phyloP scores from a whole-genome alignment of 1,140 invertebrate species.

The Maconellicoccus hirsutus region DNA sequence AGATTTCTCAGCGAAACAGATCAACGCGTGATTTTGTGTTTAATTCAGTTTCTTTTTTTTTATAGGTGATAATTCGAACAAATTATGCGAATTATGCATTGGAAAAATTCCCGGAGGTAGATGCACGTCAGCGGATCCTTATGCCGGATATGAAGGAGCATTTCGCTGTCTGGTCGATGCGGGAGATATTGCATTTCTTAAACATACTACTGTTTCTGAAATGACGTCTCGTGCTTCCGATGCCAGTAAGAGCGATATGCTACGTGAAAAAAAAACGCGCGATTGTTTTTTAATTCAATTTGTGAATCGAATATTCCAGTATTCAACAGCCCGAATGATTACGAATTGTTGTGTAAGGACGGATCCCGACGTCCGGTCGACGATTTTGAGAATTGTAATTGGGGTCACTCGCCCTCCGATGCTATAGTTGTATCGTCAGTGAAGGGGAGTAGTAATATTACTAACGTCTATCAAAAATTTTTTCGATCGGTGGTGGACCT shows the following conservation, averaged over 20 bases:
- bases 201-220: constrained; percentile 70
- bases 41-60: constrained; percentile 25
- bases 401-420: constrained; percentile 75
- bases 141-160: constrained; percentile 80
- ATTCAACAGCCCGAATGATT: constrained; percentile 49
- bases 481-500: neutral
- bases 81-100: constrained; percentile 72
- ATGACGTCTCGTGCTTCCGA: constrained; percentile 42
- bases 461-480: constrained; percentile 44
- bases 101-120: constrained; percentile 60
- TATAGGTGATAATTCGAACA: constrained; percentile 60
- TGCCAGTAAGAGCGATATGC: too few relatives aligned
- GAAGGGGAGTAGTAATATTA: constrained; percentile 40
- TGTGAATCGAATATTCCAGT: constrained; percentile 34
- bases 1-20: too few relatives aligned
- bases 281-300: too few relatives aligned
- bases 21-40: too few relatives aligned
- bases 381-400: constrained; percentile 69
- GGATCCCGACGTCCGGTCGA: constrained; percentile 55
- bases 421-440: constrained; percentile 78
- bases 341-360: constrained; percentile 78
- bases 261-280: too few relatives aligned
- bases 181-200: constrained; percentile 85
- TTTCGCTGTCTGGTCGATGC: constrained; percentile 73
- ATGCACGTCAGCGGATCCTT: constrained; percentile 79